Conservation (phyloP, 2,888 invertebrate genomes). For the Cephus runcator region DNA sequence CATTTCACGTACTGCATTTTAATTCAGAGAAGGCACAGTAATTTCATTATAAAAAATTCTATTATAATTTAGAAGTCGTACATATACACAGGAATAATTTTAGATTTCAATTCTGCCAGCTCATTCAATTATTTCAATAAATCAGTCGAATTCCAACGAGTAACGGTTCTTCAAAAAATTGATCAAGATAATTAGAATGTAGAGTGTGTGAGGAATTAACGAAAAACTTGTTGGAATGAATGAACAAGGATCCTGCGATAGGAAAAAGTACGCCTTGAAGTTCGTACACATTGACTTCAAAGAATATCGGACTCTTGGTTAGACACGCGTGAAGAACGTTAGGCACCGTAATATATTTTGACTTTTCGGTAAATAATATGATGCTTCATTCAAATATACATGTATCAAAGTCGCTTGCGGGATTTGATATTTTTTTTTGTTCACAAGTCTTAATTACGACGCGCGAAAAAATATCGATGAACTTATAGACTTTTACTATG, state of each 20-base stretch:
- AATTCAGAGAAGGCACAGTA: too few species aligned
- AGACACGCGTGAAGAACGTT: slow-evolving; percentile 58
- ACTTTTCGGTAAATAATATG: slow-evolving; percentile 73
- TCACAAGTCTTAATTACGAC: slow-evolving; percentile 67
- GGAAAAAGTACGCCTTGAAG: slow-evolving; percentile 26
- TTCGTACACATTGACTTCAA: slow-evolving; percentile 14
- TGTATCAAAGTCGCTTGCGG: slow-evolving; percentile 67
- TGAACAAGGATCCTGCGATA: slow-evolving; percentile 48
- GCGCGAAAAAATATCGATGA: slow-evolving; percentile 65
- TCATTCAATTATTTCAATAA: too few species aligned
- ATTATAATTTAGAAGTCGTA: too few species aligned
- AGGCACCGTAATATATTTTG: slow-evolving; percentile 69
- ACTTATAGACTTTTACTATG: slow-evolving; percentile 68
- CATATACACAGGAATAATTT: too few species aligned
- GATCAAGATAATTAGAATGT: too few species aligned
- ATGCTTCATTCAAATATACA: slow-evolving; percentile 67
- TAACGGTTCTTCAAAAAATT: too few species aligned
- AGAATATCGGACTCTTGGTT: not conserved
- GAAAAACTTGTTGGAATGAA: slow-evolving; percentile 38
- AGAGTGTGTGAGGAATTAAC: too few species aligned
- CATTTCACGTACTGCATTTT: too few species aligned
- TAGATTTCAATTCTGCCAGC: too few species aligned
- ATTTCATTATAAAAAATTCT: not conserved
- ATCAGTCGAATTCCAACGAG: too few species aligned
- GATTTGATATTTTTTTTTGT: slow-evolving; percentile 71